Base-by-base conservation (phyloP, 2,888 invertebrate genomes). In the Drosophila subquinaria region DNA sequence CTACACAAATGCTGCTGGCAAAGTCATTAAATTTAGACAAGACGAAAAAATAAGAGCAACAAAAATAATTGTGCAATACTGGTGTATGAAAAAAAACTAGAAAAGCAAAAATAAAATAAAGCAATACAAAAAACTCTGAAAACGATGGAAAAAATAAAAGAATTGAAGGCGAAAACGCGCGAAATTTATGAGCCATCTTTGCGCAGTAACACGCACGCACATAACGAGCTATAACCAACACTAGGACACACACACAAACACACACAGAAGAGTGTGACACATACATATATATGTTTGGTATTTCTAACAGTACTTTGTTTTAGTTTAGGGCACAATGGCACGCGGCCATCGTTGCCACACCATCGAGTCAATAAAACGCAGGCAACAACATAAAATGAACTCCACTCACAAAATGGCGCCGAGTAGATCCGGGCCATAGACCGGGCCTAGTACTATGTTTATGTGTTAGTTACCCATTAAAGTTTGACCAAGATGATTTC, bases 131-230 rank as follows among this genome's bases (percentile, higher is more conserved):
- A 72, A 73, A 66, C 50, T 61, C 63, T 59, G 33, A 9, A 59
- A 55, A 50, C n/a, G 33, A 53, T 15, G 43, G 27, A 72, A 66
- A 66, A 42, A 62, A 55, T 42, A 64, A 57, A 69, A 67, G 73
- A 79, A 81, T 71, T 81, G 73, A 85, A 78, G 80, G 77, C 81
- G 79, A 88, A 85, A 85, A 87, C 66, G 82, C 84, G 86, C 82
- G 71, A 86, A 88, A 88, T 88, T 88, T 88, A 88, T 88, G 88
- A 71, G 82, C 69, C 81, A 88, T 88, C 88, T 84, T 85, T 81
- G 79, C 81, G 84, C 84, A 82, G 86, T 82, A 84, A 86, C 88
- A 84, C 84, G 87, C 88, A 84, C 84, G 82, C 78, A 84, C 73
- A 83, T 86, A 86, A 86, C 86, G 84, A 78, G 79, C 81, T 66